A percentile compares a stretch with the other conserved stretches of the same genome.
These are phyloP conservation scores for Xyliphius kryptos DNA, from an alignment of 2,113 vertebrate genomes.

Conservation along the genomic window DNA sequence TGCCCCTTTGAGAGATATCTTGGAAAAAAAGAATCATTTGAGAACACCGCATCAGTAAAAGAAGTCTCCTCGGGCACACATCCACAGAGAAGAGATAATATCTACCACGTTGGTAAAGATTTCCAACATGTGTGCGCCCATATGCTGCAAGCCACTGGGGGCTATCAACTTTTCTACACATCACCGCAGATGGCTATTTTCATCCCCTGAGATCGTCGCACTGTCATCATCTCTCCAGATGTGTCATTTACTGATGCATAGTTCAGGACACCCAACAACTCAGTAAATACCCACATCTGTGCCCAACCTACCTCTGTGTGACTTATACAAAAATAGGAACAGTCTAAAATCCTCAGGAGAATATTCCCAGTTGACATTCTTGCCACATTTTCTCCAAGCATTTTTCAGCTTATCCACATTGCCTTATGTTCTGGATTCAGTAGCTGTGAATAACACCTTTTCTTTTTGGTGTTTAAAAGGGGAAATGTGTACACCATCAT, in stretches of 20 bases:
- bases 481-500: neutral
- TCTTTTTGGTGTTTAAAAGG: neutral
- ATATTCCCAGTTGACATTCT: neutral
- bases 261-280: constrained; percentile 9
- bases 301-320: neutral
- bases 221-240: constrained; percentile 13
- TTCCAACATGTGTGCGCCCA: constrained; percentile 2
- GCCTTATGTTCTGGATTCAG: neutral
- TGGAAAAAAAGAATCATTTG: neutral
- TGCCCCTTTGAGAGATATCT: too few species aligned
- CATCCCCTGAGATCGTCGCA: constrained; percentile 4
- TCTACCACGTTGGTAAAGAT: neutral
- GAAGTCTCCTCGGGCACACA: constrained; percentile 3
- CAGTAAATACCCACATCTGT: constrained; percentile 15
- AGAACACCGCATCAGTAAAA: neutral
- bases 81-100: neutral
- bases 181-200: neutral
- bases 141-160: constrained; percentile 18
- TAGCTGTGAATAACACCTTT: neutral
- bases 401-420: neutral
- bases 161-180: neutral
- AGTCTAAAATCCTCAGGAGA: neutral
- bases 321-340: neutral
- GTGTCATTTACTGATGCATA: constrained; percentile 16
- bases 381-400: neutral